Percentiles rank a stretch among this genome's conserved stretches.
phyloP scores from a whole-genome alignment of 2,797 vertebrate genomes.

The Myotis myotis region DNA sequence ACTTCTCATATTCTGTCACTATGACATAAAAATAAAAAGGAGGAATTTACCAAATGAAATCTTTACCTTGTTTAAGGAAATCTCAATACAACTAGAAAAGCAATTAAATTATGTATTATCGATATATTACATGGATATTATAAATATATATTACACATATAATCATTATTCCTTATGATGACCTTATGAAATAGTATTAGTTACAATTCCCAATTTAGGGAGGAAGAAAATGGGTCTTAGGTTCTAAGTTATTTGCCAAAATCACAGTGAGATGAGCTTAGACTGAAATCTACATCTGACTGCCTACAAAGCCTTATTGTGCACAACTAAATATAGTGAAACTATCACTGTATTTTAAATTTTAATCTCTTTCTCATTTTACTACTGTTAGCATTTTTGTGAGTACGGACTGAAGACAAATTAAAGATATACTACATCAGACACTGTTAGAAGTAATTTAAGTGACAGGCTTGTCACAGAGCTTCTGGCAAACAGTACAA shows the following conservation, averaged over 20 bases:
- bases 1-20: slow-evolving; percentile 46
- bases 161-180: background rate
- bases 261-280: background rate
- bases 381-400: background rate
- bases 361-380: background rate
- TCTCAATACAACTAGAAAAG: background rate
- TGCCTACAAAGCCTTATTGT: background rate
- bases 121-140: background rate
- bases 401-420: background rate
- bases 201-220: background rate
- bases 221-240: background rate
- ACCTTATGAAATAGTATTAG: background rate
- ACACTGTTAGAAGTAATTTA: slow-evolving; percentile 4
- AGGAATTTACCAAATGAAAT: background rate
- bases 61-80: background rate
- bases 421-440: background rate
- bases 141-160: background rate
- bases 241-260: background rate
- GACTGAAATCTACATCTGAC: background rate
- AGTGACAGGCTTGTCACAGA: background rate
- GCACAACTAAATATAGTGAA: background rate
- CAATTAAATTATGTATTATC: background rate
- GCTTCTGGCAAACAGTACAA: background rate
- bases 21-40: slow-evolving; percentile 68
- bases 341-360: background rate